Evolutionary conservation across 53 echinoderm and acorn worm genomes (phyloP), one percentile per base, ranked within the genome.

Genomic region (Echinarachnius parma): DNA sequence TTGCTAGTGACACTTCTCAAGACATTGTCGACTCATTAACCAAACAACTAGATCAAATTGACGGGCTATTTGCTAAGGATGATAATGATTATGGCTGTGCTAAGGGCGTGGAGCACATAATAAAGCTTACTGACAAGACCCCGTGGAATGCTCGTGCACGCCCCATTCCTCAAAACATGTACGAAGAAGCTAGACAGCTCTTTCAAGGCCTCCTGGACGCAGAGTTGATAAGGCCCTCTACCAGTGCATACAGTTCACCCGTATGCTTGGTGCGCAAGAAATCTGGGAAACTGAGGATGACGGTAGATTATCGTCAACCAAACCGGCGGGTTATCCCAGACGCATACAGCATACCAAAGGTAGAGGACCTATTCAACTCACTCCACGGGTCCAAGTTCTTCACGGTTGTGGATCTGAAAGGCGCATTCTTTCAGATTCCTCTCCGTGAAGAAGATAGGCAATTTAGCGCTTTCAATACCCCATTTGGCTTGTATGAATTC

Each of bases 111-210:
- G 36, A 72, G 34, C 45, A 75, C 60, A 46, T 0, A 9, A 75
- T 74, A 23, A 74, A 56, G 4, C 29, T 58, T 23, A 14, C 56
- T 25, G 75, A 75, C 39, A 59, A 20, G 28, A 56, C 42, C 25
- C 57, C 42, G 4, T 56, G 42, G 57, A 56, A 75, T 58, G 25
- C 42, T 2, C 32, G 57, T 7, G 57, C 42, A 26, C 45, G 59
- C 4, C 59, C 57, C 39, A 75, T 75, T 25, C 75, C 75, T n/a
- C 57, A 56, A 27, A 68, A 31, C 34, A 68, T 68, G 66, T 69
- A 69, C 9, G 70, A 69, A 53, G 70, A 69, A 13, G 70, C 45
- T 3, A 34, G 46, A 44, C 59, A 58, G 14, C 75, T 59, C 0
- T 58, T 75, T 9, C 75, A 75, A 18, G 60, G 25, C n/a, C 34